These are phyloP conservation scores for Sarcophaga bullata DNA, from an alignment of 1,140 invertebrate species.

Conservation along the genomic window DNA sequence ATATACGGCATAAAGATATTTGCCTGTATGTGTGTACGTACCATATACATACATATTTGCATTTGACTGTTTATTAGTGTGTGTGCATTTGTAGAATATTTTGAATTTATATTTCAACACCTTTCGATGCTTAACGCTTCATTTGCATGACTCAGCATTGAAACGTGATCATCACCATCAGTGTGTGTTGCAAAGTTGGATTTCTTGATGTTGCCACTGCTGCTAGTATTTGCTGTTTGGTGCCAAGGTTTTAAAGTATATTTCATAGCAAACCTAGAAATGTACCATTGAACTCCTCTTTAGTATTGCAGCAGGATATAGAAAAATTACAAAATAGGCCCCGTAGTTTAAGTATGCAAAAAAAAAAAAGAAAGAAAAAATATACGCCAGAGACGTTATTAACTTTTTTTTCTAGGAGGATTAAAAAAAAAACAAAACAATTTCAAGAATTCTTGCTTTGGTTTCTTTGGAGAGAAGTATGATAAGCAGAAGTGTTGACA, in stretches of 20 bases:
- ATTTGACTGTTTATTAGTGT: neutral
- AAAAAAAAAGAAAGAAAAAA: too few species aligned
- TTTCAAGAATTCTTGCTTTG: too few species aligned
- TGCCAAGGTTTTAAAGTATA: neutral
- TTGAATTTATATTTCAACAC: constrained; percentile 24
- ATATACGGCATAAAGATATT: too few species aligned
- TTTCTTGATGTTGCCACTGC: neutral
- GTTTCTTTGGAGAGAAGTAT: too few species aligned
- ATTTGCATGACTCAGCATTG: constrained; percentile 21
- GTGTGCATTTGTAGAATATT: constrained; percentile 8
- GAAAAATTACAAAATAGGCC: too few species aligned
- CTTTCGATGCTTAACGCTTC: constrained; percentile 26
- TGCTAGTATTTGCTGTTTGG: neutral
- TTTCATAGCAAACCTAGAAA: neutral
- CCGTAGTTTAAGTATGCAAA: too few species aligned
- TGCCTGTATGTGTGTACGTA: neutral
- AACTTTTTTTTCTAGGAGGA: too few species aligned
- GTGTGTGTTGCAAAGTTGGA: neutral
- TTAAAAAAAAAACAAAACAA: too few species aligned
- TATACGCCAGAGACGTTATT: too few species aligned
- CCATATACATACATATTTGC: too few species aligned
- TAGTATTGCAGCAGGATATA: neutral
- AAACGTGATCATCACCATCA: constrained; percentile 2
- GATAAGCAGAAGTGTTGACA: too few species aligned
- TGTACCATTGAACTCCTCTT: neutral